Percentiles rank a stretch among this genome's conserved stretches.
Evolutionary conservation across 2,888 invertebrate species (phyloP).

Genomic region (Eupithecia pulchellata): DNA sequence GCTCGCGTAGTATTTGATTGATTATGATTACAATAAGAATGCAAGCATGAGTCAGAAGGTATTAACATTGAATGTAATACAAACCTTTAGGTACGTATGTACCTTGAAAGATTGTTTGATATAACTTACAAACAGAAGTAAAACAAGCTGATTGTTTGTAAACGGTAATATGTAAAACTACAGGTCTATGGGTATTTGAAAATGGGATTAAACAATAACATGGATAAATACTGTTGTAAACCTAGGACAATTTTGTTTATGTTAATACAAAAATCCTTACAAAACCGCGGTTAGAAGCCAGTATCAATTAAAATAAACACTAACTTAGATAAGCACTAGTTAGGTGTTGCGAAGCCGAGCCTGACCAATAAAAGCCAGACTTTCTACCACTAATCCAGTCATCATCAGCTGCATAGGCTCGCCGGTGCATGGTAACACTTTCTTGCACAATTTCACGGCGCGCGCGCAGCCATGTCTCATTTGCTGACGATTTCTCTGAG

Average conservation of each 20-base stretch:
- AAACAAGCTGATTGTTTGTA: neutral
- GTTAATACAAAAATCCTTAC: too few relatives aligned
- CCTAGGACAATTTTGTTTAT: too few relatives aligned
- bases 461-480: slow-evolving; percentile 68
- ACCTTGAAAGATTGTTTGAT: slow-evolving; percentile 1
- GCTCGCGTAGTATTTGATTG: neutral
- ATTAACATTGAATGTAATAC: neutral
- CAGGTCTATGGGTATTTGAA: neutral
- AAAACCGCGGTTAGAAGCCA: neutral
- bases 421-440: slow-evolving; percentile 60
- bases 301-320: slow-evolving; percentile 3
- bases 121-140: neutral
- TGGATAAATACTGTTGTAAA: too few relatives aligned
- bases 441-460: slow-evolving; percentile 81
- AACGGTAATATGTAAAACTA: neutral
- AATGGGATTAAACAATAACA: neutral
- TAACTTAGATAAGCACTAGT: neutral
- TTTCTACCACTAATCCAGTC: slow-evolving; percentile 30
- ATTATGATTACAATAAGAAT: neutral
- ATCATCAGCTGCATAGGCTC: slow-evolving; percentile 33
- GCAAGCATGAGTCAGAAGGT: neutral
- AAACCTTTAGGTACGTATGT: neutral
- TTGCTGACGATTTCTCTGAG: slow-evolving; percentile 68
- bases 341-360: slow-evolving; percentile 11
- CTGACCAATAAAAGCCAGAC: slow-evolving; percentile 27